A percentile compares a stretch with the other conserved stretches of the same genome.
Evolutionary conservation across 2,888 invertebrate genomes (phyloP).

Genomic region (Caenorhabditis japonica): DNA sequence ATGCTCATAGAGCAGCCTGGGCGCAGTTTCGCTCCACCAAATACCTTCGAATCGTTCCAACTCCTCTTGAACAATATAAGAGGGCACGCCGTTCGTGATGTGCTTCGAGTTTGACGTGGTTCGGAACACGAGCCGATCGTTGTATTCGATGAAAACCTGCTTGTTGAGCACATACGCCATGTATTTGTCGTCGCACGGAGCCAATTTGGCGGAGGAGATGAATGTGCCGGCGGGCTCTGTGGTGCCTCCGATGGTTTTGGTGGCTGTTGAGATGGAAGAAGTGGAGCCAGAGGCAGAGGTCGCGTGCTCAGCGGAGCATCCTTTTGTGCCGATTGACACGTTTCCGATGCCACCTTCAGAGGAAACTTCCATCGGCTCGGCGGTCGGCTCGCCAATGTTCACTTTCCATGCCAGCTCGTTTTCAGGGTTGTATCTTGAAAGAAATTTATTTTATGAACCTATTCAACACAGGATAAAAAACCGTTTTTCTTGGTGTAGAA

Average conservation of each 20-base stretch:
- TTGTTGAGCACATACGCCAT: conserved; percentile 56
- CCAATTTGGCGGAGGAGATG: conserved; percentile 47
- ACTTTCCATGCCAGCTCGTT: background rate
- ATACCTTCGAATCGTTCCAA: conserved; percentile 95
- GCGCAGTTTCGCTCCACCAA: conserved; percentile 91
- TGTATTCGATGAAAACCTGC: conserved; percentile 52
- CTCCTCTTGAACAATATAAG: conserved; percentile 98
- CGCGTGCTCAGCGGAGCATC: conserved; percentile 14
- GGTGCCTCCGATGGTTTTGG: background rate
- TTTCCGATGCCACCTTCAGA: conserved; percentile 4
- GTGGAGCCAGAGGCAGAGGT: background rate
- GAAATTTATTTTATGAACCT: background rate
- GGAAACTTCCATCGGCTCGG: conserved; percentile 32
- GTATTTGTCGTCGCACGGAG: conserved; percentile 31
- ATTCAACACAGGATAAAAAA: too few species aligned
- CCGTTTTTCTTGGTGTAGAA: too few species aligned
- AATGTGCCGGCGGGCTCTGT: conserved; percentile 11
- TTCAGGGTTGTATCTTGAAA: conserved; percentile 3
- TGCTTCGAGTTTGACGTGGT: conserved; percentile 24
- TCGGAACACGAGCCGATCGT: conserved; percentile 23
- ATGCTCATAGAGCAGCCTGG: conserved; percentile 80
- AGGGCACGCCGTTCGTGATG: conserved; percentile 85
- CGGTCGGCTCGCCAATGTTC: background rate
- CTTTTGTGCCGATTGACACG: background rate
- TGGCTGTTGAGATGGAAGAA: background rate